Percentiles rank a stretch among this genome's conserved stretches.
phyloP scores from a whole-genome alignment of 2,888 invertebrate genomes.

The Eupithecia insigniata region DNA sequence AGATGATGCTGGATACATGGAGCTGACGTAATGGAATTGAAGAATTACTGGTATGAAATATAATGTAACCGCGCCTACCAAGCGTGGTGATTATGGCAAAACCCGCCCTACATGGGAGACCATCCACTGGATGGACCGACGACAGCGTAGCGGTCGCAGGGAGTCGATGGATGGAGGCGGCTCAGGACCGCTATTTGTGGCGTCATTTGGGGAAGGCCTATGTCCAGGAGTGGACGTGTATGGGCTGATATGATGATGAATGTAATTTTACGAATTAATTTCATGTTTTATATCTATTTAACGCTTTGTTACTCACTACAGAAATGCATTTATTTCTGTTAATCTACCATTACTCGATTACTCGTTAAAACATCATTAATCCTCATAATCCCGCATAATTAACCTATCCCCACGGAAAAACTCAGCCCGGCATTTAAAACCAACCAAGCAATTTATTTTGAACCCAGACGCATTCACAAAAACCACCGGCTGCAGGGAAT shows the following conservation, averaged over 20 bases:
- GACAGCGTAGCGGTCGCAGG: no score
- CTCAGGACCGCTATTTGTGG: no score
- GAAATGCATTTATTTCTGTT: neutral
- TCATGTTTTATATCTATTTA: neutral
- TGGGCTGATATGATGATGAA: no score
- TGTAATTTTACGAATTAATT: neutral
- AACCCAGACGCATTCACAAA: constrained; percentile 83
- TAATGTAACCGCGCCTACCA: no score
- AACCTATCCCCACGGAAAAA: constrained; percentile 48
- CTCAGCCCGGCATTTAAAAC: constrained; percentile 56
- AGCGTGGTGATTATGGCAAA: no score
- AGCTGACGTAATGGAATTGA: neutral
- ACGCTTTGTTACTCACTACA: neutral
- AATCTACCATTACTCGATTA: neutral
- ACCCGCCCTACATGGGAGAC: no score
- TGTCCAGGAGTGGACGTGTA: no score
- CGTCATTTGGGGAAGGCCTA: no score
- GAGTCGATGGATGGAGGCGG: no score
- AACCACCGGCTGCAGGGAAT: constrained; percentile 67
- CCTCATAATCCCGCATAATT: constrained; percentile 44
- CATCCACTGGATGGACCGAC: no score
- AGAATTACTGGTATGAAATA: neutral
- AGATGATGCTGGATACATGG: neutral
- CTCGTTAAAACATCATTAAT: no score
- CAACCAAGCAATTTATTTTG: constrained; percentile 76